Conservation (phyloP, 2,797 vertebrate genomes). For the Myotis myotis region DNA sequence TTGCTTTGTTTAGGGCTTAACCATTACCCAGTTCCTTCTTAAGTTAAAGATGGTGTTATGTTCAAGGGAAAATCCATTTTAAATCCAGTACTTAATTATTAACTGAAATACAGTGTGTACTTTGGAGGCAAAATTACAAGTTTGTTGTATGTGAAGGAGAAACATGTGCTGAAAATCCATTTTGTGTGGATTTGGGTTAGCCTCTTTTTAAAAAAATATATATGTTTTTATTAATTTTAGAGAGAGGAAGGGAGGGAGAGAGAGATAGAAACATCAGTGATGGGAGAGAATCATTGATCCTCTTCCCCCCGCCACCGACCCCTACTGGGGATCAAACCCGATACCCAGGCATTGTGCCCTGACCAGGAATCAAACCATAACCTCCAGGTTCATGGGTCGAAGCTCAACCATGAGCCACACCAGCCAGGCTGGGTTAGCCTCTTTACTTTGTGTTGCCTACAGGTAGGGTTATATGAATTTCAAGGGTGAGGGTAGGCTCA, state of each 20-base stretch:
- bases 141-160: background rate
- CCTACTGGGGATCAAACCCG: too few relatives aligned
- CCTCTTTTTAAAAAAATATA: background rate
- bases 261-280: too few relatives aligned
- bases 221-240: too few relatives aligned
- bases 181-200: background rate
- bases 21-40: background rate
- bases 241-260: too few relatives aligned
- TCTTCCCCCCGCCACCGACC: too few relatives aligned
- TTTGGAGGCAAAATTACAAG: constrained; percentile 18
- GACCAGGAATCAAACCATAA: too few relatives aligned
- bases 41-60: background rate
- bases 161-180: background rate
- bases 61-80: constrained; percentile 13
- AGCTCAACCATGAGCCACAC: too few relatives aligned
- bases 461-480: background rate
- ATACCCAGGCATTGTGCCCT: too few relatives aligned
- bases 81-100: background rate
- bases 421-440: too few relatives aligned
- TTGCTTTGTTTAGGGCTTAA: constrained; percentile 47
- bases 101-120: background rate
- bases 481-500: background rate
- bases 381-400: too few relatives aligned
- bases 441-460: background rate
- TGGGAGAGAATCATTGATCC: too few relatives aligned